These are phyloP conservation scores for Eulacestoma nigropectus DNA, from an alignment of 2,113 vertebrate genomes.

Conservation along the genomic window DNA sequence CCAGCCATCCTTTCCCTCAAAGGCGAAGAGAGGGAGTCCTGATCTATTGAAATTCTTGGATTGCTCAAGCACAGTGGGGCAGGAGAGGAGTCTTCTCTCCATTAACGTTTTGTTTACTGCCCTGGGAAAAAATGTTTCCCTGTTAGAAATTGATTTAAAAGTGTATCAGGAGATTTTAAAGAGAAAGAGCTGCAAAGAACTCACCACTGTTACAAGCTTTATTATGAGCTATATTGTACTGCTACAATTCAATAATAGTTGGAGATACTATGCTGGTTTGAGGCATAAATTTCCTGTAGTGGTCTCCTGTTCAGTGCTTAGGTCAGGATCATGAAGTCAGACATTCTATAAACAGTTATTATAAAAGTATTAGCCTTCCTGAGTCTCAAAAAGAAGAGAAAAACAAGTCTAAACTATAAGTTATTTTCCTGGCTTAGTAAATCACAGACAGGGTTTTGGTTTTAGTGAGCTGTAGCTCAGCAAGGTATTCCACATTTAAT, in stretches of 20 bases:
- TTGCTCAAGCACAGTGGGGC: not conserved
- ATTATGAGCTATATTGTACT: conserved; percentile 34
- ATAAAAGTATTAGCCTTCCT: conserved; percentile 16
- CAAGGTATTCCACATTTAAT: not conserved
- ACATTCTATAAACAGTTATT: conserved; percentile 52
- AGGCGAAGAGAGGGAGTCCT: not conserved
- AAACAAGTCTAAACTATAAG: not conserved
- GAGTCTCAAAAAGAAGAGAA: not conserved
- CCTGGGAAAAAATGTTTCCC: not conserved
- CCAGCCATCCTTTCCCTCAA: not conserved
- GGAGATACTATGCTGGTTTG: conserved; percentile 5
- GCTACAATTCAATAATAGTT: conserved; percentile 51
- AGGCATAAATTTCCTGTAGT: conserved; percentile 50
- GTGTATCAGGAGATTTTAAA: conserved; percentile 34
- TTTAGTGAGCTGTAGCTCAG: not conserved
- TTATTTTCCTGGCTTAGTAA: conserved; percentile 36
- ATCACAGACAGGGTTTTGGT: not conserved
- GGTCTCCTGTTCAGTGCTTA: conserved; percentile 19
- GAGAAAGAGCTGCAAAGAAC: conserved; percentile 18
- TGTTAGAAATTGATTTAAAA: conserved; percentile 38
- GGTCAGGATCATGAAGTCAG: conserved; percentile 48
- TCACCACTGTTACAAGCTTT: conserved; percentile 14
- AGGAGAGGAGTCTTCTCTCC: not conserved
- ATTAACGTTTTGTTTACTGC: conserved; percentile 19
- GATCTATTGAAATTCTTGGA: not conserved